A percentile compares a stretch with the other conserved stretches of the same genome.
Conservation (phyloP, 2,113 vertebrate species). For the Otus sunia region DNA sequence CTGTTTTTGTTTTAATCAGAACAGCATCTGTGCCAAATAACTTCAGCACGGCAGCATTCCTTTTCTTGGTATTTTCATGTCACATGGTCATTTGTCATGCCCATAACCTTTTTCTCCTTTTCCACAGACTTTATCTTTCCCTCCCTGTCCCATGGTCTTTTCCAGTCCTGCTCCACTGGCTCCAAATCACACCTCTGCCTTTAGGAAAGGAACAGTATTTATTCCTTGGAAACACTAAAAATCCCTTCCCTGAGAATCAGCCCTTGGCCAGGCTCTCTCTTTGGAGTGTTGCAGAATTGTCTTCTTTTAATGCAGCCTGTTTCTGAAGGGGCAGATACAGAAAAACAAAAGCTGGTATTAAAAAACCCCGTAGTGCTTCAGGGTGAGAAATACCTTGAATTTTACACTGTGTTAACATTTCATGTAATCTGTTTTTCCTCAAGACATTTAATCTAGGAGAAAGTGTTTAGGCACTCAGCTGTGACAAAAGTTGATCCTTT, state of each 20-base stretch:
- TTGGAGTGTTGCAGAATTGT: rapidly evolving
- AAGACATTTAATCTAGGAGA: neutral
- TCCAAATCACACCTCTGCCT: neutral
- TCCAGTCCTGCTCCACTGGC: neutral
- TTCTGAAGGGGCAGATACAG: neutral
- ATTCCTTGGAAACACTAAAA: neutral
- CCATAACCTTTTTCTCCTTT: neutral
- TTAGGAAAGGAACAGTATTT: neutral
- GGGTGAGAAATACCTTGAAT: neutral
- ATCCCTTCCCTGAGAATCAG: neutral
- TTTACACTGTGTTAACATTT: neutral
- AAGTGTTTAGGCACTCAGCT: neutral
- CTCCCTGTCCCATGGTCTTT: neutral
- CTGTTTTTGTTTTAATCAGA: neutral
- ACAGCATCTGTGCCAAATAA: neutral
- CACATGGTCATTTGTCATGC: neutral
- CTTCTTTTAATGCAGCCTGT: neutral
- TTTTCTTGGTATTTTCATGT: neutral
- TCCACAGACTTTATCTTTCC: neutral
- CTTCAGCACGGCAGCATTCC: neutral
- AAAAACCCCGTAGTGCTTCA: neutral
- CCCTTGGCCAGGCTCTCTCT: neutral
- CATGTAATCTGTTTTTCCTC: neutral
- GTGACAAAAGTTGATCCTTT: neutral
- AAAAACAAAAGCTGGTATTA: neutral